Percentiles rank a stretch among this genome's conserved stretches.
Evolutionary conservation across 2,888 invertebrate species (phyloP).

Genomic region (Cheilosia grossa): DNA sequence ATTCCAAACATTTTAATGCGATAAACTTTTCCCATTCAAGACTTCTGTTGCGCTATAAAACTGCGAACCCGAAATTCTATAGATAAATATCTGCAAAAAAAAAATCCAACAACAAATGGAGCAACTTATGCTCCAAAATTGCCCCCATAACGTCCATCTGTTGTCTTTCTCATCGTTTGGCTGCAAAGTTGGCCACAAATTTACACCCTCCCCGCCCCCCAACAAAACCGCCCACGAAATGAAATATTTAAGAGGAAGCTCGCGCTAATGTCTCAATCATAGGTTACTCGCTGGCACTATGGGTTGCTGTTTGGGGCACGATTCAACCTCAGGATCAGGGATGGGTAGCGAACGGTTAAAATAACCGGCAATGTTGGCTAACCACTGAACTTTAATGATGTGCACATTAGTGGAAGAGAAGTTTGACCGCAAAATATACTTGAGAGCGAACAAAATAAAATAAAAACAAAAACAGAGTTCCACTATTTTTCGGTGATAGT

Average conservation of each 20-base stretch:
- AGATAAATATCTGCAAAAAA: neutral
- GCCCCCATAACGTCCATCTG: constrained; percentile 38
- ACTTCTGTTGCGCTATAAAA: neutral
- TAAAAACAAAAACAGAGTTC: neutral
- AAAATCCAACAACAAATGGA: neutral
- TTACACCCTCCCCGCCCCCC: neutral
- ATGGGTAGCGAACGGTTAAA: constrained; percentile 31
- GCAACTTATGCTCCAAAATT: constrained; percentile 11
- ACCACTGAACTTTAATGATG: constrained; percentile 72
- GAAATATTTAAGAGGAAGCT: constrained; percentile 55
- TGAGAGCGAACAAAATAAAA: constrained; percentile 19
- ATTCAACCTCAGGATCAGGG: constrained; percentile 31
- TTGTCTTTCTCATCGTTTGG: constrained; percentile 38
- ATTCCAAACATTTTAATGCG: neutral
- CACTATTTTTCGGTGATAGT: constrained; percentile 58
- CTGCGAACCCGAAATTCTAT: neutral
- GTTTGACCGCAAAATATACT: constrained; percentile 66
- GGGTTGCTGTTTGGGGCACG: neutral
- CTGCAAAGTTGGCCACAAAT: constrained; percentile 16
- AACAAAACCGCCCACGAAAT: constrained; percentile 17
- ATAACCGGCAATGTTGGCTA: constrained; percentile 53
- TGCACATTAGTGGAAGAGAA: constrained; percentile 63
- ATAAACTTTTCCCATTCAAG: constrained; percentile 7
- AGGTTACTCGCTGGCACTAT: constrained; percentile 8
- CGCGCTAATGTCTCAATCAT: constrained; percentile 67